phyloP scores from a whole-genome alignment of 92 coral and sea anemone genomes.

The Zoanthus sociatus region DNA sequence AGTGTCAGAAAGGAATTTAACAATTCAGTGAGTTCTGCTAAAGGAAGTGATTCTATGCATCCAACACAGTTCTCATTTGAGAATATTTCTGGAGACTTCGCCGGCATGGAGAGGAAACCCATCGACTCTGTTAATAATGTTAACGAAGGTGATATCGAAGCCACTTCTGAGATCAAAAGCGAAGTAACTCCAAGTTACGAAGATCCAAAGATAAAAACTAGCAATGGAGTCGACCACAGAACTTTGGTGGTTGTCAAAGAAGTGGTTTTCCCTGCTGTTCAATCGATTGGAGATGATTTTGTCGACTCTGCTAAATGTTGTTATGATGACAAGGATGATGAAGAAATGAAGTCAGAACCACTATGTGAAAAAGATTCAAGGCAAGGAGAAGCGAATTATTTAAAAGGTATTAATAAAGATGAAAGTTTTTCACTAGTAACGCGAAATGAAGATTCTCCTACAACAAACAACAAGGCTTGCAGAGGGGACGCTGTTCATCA shows the following conservation, averaged over 20 bases:
- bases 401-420: neutral
- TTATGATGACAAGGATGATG: neutral
- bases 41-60: constrained; percentile 17
- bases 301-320: neutral
- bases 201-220: neutral
- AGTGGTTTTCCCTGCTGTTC: constrained; percentile 4
- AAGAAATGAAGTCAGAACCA: neutral
- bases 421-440: neutral
- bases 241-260: constrained; percentile 19
- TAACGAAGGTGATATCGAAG: neutral
- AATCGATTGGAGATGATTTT: constrained; percentile 1
- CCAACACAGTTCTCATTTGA: neutral
- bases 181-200: neutral
- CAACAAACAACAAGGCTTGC: neutral
- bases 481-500: neutral
- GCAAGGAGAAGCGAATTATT: neutral
- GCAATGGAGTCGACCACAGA: constrained; percentile 1
- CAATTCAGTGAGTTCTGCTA: neutral
- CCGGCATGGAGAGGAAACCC: neutral
- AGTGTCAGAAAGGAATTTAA: constrained; percentile 37
- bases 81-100: neutral
- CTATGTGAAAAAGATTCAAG: neutral
- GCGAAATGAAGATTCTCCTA: neutral
- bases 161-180: constrained; percentile 12
- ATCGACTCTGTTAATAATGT: neutral